Conservation (phyloP, 1,140 invertebrate genomes). For the Nasonia longicornis region DNA sequence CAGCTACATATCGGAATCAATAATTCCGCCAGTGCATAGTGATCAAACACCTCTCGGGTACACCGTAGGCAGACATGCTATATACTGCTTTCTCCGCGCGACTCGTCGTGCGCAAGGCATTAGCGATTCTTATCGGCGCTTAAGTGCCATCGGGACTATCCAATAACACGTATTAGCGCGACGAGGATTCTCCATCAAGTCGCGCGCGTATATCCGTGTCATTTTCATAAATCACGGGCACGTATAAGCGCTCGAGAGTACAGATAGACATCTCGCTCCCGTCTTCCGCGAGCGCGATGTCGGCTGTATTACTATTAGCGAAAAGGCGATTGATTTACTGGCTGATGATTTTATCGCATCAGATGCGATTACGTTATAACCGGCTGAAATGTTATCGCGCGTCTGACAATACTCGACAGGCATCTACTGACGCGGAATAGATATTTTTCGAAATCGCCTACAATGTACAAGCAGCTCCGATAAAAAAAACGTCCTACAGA, state of each 20-base stretch:
- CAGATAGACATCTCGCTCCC: background rate
- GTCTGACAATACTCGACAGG: too few species aligned
- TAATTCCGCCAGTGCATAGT: background rate
- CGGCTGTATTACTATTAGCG: background rate
- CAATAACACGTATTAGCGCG: constrained; percentile 11
- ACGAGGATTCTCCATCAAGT: background rate
- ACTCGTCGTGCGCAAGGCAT: background rate
- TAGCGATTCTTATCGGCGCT: constrained; percentile 8
- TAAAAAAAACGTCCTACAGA: too few species aligned
- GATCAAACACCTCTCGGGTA: background rate
- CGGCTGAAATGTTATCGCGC: too few species aligned
- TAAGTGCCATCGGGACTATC: background rate
- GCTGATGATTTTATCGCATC: too few species aligned
- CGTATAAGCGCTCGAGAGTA: background rate
- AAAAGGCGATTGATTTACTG: too few species aligned
- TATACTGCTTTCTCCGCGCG: background rate
- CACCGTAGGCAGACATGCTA: background rate
- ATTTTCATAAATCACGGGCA: constrained; percentile 8
- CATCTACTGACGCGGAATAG: too few species aligned
- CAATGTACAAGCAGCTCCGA: too few species aligned
- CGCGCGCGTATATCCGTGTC: background rate
- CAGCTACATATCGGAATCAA: background rate
- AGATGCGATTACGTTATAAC: too few species aligned
- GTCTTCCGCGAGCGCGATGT: background rate
- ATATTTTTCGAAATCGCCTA: too few species aligned